Evolutionary conservation across 2,113 vertebrate species (phyloP), one percentile per base, ranked within the genome.

Genomic region (Elephantulus edwardii): DNA sequence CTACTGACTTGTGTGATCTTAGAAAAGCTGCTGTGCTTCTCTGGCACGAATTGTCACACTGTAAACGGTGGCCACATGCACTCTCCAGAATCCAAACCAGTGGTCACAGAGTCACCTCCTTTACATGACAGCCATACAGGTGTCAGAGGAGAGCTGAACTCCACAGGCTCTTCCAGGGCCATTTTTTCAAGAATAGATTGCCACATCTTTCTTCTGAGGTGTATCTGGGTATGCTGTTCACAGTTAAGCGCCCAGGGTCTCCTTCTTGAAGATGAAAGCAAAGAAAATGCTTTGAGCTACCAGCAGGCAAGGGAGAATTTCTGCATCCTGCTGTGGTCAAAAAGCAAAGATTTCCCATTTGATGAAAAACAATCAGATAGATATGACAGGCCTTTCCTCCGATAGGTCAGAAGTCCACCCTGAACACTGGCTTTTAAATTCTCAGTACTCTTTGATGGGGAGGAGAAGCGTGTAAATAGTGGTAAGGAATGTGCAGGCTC

Each of bases 391-490:
- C 48, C 35, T 38, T 64, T 78, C 56, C 12, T 72, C 71, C 24
- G 38, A 17, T 1, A 17, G 58, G 6, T 50, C 62, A 33, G 12
- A 5, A 1, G 16, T 11, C 40, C 0, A 2, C 58, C 6, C 6
- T 46, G 9, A n/a, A 26, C 50, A n/a, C n/a, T n/a, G n/a, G 17
- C 40, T 42, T 33, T 86, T 28, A 70, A 72, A 40, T n/a, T 24
- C 62, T 42, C 42, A 17, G 1, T 42, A 35, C 68, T 74, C 66
- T 44, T 62, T 40, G 7, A 62, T 70, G 5, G 60, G 75, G 2
- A 72, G 20, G n/a, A 35, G 6, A 19, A 5, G 8, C 81, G 26
- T 46, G 3, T 74, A 54, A 75, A 68, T 1, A 44, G 42, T 6
- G 8, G 8, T n/a, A 14, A 83, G 62, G 17, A 30, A 14, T 20